Conservation (phyloP, 2,888 invertebrate genomes). For the Tricholauxania praeusta region DNA sequence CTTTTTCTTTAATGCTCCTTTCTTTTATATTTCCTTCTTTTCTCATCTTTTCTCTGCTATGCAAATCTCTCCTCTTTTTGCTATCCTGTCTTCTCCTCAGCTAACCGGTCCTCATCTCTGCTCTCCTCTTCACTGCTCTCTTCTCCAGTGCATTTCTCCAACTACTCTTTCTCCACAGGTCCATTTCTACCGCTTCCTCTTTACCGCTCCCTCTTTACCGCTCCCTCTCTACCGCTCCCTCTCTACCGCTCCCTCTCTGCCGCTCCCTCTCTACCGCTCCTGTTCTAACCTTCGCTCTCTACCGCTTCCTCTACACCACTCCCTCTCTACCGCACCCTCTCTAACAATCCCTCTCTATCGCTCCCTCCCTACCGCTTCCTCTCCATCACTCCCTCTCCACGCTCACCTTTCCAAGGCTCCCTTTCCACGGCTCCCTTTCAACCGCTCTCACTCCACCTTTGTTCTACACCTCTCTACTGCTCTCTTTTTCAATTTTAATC, state of each 20-base stretch:
- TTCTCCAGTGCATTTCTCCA: too few relatives aligned
- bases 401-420: too few relatives aligned
- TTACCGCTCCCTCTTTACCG: not conserved
- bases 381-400: not conserved
- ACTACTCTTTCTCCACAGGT: too few relatives aligned
- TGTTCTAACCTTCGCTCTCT: too few relatives aligned
- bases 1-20: too few relatives aligned
- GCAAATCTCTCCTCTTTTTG: too few relatives aligned
- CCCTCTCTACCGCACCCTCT: not conserved
- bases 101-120: too few relatives aligned
- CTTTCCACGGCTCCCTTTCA: not conserved
- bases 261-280: not conserved
- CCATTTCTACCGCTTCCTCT: too few relatives aligned
- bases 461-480: not conserved
- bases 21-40: too few relatives aligned
- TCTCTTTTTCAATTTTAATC: not conserved
- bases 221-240: not conserved
- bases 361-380: not conserved
- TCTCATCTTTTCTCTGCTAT: not conserved
- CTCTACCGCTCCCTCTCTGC: not conserved
- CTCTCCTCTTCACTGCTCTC: not conserved
- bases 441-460: not conserved
- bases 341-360: not conserved
- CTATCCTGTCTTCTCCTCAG: slow-evolving; percentile 2
- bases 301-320: too few relatives aligned